These are phyloP conservation scores for Tragelaphus buxtoni DNA, from an alignment of 2,113 vertebrate species.

Conservation along the genomic window DNA sequence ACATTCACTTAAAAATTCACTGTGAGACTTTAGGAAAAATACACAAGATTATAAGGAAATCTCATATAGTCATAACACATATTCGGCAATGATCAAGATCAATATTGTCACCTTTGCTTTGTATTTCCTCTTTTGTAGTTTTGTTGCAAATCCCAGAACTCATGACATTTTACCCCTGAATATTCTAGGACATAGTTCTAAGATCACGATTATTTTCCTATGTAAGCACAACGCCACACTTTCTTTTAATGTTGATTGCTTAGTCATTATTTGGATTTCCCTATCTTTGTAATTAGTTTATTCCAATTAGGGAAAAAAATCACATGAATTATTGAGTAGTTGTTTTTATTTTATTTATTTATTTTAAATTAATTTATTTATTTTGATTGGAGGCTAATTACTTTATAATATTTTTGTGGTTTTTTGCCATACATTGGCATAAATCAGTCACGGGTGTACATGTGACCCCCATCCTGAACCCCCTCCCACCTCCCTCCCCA, in stretches of 20 bases:
- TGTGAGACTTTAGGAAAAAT: not conserved
- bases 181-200: not conserved
- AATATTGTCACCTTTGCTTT: not conserved
- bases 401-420: not conserved
- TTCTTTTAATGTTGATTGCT: not conserved
- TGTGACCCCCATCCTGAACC: not conserved
- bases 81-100: not conserved
- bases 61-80: not conserved
- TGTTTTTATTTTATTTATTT: not conserved
- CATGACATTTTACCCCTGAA: not conserved
- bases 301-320: not conserved
- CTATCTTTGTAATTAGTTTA: not conserved
- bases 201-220: not conserved
- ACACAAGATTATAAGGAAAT: not conserved
- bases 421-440: not conserved
- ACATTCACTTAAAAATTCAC: not conserved
- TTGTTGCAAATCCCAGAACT: not conserved
- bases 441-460: not conserved
- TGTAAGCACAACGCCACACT: not conserved
- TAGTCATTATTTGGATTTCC: not conserved
- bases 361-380: not conserved
- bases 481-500: not conserved
- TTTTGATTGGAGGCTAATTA: not conserved
- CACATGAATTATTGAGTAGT: not conserved
- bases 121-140: not conserved